Conservation (phyloP, 2,888 invertebrate genomes). For the Periphyllus acericola region DNA sequence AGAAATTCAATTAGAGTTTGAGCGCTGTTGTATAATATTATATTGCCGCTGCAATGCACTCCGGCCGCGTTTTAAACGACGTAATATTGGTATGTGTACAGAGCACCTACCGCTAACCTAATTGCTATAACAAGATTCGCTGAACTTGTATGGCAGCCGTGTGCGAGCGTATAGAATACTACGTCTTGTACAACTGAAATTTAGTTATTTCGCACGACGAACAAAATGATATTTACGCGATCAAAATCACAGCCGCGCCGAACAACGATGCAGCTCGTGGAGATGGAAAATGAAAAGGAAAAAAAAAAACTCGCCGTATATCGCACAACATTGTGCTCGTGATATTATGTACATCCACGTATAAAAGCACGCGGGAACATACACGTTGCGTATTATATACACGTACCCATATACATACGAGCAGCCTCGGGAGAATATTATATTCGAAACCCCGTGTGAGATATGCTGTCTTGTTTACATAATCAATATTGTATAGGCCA, state of each 20-base stretch:
- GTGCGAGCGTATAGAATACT: neutral
- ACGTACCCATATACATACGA: neutral
- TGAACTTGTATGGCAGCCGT: neutral
- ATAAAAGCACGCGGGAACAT: neutral
- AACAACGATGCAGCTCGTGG: neutral
- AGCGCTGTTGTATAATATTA: neutral
- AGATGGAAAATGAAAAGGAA: neutral
- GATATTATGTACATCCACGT: neutral
- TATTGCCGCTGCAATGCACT: neutral
- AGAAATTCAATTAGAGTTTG: neutral
- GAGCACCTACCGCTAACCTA: neutral
- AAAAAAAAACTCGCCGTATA: neutral
- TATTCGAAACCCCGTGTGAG: constrained; percentile 38
- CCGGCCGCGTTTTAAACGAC: no score
- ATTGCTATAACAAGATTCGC: neutral
- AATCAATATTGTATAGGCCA: constrained; percentile 42
- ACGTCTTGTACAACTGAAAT: neutral
- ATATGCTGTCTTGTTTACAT: constrained; percentile 54
- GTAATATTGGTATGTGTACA: no score
- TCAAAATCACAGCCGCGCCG: neutral
- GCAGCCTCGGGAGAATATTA: constrained; percentile 17
- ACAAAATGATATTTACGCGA: neutral
- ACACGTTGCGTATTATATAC: neutral
- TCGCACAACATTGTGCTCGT: neutral
- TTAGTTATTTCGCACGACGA: neutral